These are phyloP conservation scores for Carassius auratus DNA, from an alignment of 2,113 vertebrate species.

Conservation along the genomic window DNA sequence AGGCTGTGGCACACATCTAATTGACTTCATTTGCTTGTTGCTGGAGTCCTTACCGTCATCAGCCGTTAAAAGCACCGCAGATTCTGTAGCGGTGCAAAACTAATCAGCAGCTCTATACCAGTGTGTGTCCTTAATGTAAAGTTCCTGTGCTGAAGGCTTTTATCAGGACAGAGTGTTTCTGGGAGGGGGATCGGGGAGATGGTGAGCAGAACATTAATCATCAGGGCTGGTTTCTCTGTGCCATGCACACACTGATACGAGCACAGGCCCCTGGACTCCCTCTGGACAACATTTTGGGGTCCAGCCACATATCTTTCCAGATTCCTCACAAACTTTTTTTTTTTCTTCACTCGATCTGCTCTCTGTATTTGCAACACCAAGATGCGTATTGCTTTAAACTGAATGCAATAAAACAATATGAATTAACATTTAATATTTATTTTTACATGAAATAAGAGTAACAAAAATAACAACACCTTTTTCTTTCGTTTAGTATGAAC, in stretches of 20 bases:
- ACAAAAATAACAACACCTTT: background rate
- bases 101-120: background rate
- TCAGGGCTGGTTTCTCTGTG: slow-evolving; percentile 83
- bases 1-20: slow-evolving; percentile 67
- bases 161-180: slow-evolving; percentile 25
- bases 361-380: background rate
- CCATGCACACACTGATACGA: slow-evolving; percentile 85
- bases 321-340: slow-evolving; percentile 56
- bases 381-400: background rate
- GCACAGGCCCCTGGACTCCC: slow-evolving; percentile 70
- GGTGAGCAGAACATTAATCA: slow-evolving; percentile 91
- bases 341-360: background rate
- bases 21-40: slow-evolving; percentile 83
- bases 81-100: background rate
- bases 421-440: background rate
- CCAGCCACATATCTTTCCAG: slow-evolving; percentile 48
- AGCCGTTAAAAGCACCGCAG: background rate
- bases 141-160: slow-evolving; percentile 7
- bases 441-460: background rate
- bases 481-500: background rate
- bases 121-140: background rate
- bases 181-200: slow-evolving; percentile 71
- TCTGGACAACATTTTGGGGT: slow-evolving; percentile 81
- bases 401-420: background rate
- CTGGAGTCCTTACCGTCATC: background rate